These are phyloP conservation scores for Misgurnus anguillicaudatus DNA, from an alignment of 2,113 vertebrate species.

Conservation along the genomic window DNA sequence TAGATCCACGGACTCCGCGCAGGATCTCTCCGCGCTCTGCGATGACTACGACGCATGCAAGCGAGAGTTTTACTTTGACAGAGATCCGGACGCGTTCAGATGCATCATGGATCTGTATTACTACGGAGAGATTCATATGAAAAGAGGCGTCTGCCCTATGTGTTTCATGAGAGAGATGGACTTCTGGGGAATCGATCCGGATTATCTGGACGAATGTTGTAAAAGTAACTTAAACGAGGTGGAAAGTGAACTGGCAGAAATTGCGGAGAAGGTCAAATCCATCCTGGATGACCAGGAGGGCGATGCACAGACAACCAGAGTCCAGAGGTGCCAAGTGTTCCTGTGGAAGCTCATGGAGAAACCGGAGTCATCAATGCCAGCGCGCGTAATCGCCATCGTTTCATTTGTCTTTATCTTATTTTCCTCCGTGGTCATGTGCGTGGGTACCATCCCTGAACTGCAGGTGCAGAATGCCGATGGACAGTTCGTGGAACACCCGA, in stretches of 20 bases:
- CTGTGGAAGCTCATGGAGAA: constrained; percentile 97
- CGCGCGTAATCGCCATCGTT: constrained; percentile 84
- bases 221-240: constrained; percentile 87
- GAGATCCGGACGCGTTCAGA: constrained; percentile 93
- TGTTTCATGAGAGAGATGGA: constrained; percentile 98
- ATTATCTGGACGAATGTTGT: constrained; percentile 92
- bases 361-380: constrained; percentile 89
- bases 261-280: constrained; percentile 87
- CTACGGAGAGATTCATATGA: constrained; percentile 95
- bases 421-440: constrained; percentile 93
- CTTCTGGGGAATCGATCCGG: constrained; percentile 92
- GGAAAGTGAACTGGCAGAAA: constrained; percentile 91
- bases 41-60: constrained; percentile 93
- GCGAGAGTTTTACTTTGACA: constrained; percentile 94
- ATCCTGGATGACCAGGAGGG: constrained; percentile 89
- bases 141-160: constrained; percentile 92
- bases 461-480: constrained; percentile 85
- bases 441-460: constrained; percentile 93
- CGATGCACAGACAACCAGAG: constrained; percentile 77
- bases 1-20: constrained; percentile 71
- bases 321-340: constrained; percentile 83
- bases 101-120: constrained; percentile 91
- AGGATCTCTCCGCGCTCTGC: constrained; percentile 78
- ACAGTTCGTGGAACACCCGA: constrained; percentile 85
- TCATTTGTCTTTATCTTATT: constrained; percentile 93